A percentile compares a stretch with the other conserved stretches of the same genome.
Conservation (phyloP, 2,888 invertebrate genomes). For the Zygothrica quintamaculata region DNA sequence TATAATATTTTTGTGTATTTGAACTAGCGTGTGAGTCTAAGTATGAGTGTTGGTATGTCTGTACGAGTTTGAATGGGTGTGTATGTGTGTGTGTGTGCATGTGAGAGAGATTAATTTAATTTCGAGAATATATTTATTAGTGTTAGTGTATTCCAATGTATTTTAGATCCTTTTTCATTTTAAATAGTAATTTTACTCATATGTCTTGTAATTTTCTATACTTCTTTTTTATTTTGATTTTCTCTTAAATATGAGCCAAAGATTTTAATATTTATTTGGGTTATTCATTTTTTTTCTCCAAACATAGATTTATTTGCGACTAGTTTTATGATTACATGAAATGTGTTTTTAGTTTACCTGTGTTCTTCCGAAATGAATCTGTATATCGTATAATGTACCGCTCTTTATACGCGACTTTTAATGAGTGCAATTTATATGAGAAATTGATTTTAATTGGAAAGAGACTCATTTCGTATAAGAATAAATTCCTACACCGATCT, state of each 20-base stretch:
- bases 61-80: slow-evolving; percentile 43
- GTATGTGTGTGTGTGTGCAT: slow-evolving; percentile 18
- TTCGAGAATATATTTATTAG: slow-evolving; percentile 18
- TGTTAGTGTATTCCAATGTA: slow-evolving; percentile 27
- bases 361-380: slow-evolving; percentile 58
- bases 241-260: slow-evolving; percentile 62
- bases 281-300: slow-evolving; percentile 27
- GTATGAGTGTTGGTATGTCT: slow-evolving; percentile 26
- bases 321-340: slow-evolving; percentile 57
- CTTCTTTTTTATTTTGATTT: too few relatives aligned
- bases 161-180: slow-evolving; percentile 10
- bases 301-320: slow-evolving; percentile 42
- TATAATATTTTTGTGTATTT: slow-evolving; percentile 19
- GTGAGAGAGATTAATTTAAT: slow-evolving; percentile 25
- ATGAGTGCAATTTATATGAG: too few relatives aligned
- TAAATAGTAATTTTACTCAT: slow-evolving; percentile 14
- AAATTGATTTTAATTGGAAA: too few relatives aligned
- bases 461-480: neutral
- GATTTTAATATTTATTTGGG: slow-evolving; percentile 35
- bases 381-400: slow-evolving; percentile 13
- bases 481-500: too few relatives aligned
- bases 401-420: too few relatives aligned
- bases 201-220: slow-evolving; percentile 49
- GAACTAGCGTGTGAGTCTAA: neutral
- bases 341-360: slow-evolving; percentile 54